phyloP scores from a whole-genome alignment of 1,140 invertebrate species.

The Drosophila ambigua region DNA sequence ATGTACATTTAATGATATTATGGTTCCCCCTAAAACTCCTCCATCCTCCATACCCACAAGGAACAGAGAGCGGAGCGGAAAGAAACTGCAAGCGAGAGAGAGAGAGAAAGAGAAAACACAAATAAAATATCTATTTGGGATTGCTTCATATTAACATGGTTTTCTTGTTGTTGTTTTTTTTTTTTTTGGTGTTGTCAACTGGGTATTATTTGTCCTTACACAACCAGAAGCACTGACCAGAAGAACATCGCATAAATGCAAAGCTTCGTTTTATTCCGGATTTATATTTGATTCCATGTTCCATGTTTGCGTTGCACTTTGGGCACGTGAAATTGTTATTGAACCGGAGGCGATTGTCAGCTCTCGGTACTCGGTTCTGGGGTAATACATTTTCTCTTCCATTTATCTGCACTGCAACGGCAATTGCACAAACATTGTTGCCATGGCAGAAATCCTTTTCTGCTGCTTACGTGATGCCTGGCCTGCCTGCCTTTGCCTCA shows the following conservation, averaged over 20 bases:
- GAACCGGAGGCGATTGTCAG: conserved; percentile 25
- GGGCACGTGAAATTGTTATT: conserved; percentile 61
- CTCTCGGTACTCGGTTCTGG: not conserved
- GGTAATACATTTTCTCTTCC: no score
- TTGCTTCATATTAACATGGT: conserved; percentile 47
- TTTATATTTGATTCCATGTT: conserved; percentile 65
- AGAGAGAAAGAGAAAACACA: conserved; percentile 20
- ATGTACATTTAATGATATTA: conserved; percentile 67
- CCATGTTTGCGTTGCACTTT: conserved; percentile 61
- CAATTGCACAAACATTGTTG: conserved; percentile 17
- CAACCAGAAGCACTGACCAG: conserved; percentile 7
- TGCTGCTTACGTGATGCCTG: not conserved
- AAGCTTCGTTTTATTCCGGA: conserved; percentile 19
- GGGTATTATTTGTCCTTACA: conserved; percentile 4
- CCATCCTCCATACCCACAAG: no score
- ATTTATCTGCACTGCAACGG: conserved; percentile 10
- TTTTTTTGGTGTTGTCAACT: not conserved
- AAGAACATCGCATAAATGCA: conserved; percentile 19
- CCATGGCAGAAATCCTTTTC: conserved; percentile 14
- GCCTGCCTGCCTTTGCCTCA: no score
- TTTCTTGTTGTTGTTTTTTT: conserved; percentile 1
- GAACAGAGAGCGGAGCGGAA: not conserved
- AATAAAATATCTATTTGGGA: conserved; percentile 57
- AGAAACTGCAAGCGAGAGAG: conserved; percentile 6
- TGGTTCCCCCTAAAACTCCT: conserved; percentile 14